Evolutionary conservation across 2,113 vertebrate species (phyloP), one percentile per base, ranked within the genome.

Genomic region (Columbina picui): DNA sequence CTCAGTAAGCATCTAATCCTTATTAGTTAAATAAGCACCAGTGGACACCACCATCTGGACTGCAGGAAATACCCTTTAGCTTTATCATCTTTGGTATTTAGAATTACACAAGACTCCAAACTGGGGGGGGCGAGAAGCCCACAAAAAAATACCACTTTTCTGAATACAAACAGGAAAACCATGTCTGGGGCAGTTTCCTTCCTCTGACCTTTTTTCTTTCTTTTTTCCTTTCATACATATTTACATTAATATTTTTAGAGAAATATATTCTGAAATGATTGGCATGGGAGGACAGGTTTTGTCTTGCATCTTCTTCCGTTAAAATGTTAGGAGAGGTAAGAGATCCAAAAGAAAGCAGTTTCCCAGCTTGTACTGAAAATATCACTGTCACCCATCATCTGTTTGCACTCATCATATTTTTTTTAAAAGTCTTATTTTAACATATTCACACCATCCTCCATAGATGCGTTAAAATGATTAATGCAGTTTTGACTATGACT

Each of bases 321-420:
- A 98, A 98, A 98, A 97, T 91, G 96, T 98, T 97, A 96, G 67
- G 92, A 97, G 97, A 97, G 93, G 94, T 93, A 97, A 97, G 95
- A 94, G 97, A 98, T 98, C 97, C 98, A 98, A 98, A 97, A 98
- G 98, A 96, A 97, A 98, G 98, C 98, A 93, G 97, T 97, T 98
- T 98, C 98, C 97, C 97, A 97, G 97, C 98, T 98, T 98, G 97
- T 97, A 98, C 97, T 96, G 97, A 98, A 98, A 98, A 98, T 98
- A 98, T 98, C 98, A 97, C 98, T 98, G 97, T 98, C 98, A 97
- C 95, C 98, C 97, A 25, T 97, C 98, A 98, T 98, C 98, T 98
- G 97, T 97, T 98, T 98, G 97, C 98, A 97, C 96, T 97, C 96
- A 84, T 98, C 97, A 98, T 96, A 92, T 98, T 98, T 97, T 83